phyloP scores from a whole-genome alignment of 2,113 vertebrate genomes.

The Ailuropoda melanoleuca region DNA sequence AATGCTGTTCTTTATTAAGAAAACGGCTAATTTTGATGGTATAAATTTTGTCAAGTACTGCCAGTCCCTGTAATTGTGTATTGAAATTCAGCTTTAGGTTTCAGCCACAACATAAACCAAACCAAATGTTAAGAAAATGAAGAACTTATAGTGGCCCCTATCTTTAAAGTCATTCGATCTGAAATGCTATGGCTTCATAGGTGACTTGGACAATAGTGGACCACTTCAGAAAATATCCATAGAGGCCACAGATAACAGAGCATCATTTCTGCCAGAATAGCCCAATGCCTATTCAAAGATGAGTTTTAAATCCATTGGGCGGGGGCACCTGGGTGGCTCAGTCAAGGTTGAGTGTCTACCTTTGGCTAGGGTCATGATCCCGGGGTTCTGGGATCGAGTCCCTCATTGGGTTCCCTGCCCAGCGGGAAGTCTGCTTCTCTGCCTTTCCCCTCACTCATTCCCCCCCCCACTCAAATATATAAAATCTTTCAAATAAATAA shows the following conservation, averaged over 20 bases:
- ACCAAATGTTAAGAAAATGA: background rate
- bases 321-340: no score
- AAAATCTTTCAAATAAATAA: no score
- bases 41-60: background rate
- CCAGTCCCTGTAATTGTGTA: background rate
- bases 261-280: background rate
- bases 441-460: no score
- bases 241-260: background rate
- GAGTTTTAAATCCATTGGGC: background rate
- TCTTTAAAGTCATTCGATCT: background rate
- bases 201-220: background rate
- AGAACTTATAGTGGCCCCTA: background rate
- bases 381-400: no score
- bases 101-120: background rate
- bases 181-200: background rate
- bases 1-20: background rate
- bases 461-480: no score
- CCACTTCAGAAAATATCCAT: background rate
- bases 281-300: background rate
- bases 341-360: no score
- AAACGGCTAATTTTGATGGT: background rate
- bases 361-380: no score
- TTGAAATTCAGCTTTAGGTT: conserved; percentile 12
- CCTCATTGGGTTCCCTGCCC: no score
- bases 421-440: no score